These are phyloP conservation scores for Catostomus latipinnis DNA, from an alignment of 2,797 vertebrate species.

Conservation along the genomic window DNA sequence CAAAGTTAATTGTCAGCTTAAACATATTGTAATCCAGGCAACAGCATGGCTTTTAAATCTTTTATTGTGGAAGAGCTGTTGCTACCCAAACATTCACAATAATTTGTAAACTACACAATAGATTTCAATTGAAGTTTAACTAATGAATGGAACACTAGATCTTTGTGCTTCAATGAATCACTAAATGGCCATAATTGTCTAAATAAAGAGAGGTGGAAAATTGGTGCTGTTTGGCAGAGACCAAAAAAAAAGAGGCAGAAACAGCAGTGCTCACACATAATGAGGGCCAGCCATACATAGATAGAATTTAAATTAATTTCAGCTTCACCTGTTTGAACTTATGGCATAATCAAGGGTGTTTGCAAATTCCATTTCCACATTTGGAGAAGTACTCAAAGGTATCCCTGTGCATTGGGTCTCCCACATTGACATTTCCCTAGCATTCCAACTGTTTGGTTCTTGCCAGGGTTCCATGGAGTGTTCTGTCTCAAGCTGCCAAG, in stretches of 20 bases:
- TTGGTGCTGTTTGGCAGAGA: conserved; percentile 63
- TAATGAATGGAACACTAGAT: conserved; percentile 65
- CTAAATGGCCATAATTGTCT: conserved; percentile 71
- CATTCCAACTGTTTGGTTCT: conserved; percentile 50
- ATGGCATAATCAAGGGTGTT: conserved; percentile 64
- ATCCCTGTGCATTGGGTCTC: conserved; percentile 62
- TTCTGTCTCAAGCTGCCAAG: conserved; percentile 61
- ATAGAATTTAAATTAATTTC: conserved; percentile 67
- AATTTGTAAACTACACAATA: conserved; percentile 22
- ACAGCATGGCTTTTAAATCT: background rate
- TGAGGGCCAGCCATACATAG: conserved; percentile 49
- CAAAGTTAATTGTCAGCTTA: background rate
- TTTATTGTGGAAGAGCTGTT: conserved; percentile 13
- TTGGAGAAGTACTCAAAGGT: conserved; percentile 65
- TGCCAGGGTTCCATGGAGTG: conserved; percentile 60
- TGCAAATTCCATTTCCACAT: conserved; percentile 67
- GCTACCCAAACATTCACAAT: conserved; percentile 13
- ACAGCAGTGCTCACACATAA: conserved; percentile 66
- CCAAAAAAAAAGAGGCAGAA: conserved; percentile 56
- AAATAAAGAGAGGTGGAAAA: conserved; percentile 71
- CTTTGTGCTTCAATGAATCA: conserved; percentile 69
- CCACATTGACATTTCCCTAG: conserved; percentile 59
- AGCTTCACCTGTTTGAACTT: conserved; percentile 64
- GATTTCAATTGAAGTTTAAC: conserved; percentile 63
- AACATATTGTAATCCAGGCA: conserved; percentile 8